Conservation (phyloP, 37 sponge, comb jelly and placozoan species). For the Cliona cf. orientalis region DNA sequence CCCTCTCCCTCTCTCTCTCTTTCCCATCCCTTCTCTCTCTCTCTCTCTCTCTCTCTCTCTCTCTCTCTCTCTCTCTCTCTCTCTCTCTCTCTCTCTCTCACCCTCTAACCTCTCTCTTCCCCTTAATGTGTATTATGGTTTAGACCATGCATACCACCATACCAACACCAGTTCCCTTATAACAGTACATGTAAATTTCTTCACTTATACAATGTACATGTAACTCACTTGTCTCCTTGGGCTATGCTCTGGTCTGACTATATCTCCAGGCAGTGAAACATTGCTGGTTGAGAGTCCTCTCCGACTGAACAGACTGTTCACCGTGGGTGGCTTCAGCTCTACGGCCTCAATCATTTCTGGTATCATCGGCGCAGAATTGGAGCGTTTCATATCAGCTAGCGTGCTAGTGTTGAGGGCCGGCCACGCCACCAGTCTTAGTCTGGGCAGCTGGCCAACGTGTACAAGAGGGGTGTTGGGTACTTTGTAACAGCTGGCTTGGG, state of each 20-base stretch:
- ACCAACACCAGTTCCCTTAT: background rate
- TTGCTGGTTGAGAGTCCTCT: slow-evolving; percentile 26
- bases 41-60: too few relatives aligned
- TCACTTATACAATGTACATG: background rate
- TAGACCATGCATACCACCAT: too few relatives aligned
- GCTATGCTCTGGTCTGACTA: slow-evolving; percentile 8
- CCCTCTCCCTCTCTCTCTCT: too few relatives aligned
- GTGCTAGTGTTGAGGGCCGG: too few relatives aligned
- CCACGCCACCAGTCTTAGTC: too few relatives aligned
- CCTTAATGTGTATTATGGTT: too few relatives aligned
- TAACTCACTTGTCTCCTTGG: slow-evolving; percentile 34
- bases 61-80: too few relatives aligned
- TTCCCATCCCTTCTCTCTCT: too few relatives aligned
- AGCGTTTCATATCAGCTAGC: slow-evolving; percentile 58
- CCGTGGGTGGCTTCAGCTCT: slow-evolving; percentile 3
- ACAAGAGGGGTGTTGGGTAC: too few relatives aligned
- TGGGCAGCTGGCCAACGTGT: too few relatives aligned
- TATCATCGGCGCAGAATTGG: slow-evolving; percentile 60
- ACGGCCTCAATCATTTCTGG: slow-evolving; percentile 8
- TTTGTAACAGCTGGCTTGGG: too few relatives aligned
- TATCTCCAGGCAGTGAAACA: slow-evolving; percentile 36
- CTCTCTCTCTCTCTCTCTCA: too few relatives aligned
- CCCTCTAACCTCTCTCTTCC: background rate
- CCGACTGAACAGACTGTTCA: slow-evolving; percentile 5
- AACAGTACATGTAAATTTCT: background rate